Conservation (phyloP, 2,113 vertebrate species). For the Myiagra hebetior region DNA sequence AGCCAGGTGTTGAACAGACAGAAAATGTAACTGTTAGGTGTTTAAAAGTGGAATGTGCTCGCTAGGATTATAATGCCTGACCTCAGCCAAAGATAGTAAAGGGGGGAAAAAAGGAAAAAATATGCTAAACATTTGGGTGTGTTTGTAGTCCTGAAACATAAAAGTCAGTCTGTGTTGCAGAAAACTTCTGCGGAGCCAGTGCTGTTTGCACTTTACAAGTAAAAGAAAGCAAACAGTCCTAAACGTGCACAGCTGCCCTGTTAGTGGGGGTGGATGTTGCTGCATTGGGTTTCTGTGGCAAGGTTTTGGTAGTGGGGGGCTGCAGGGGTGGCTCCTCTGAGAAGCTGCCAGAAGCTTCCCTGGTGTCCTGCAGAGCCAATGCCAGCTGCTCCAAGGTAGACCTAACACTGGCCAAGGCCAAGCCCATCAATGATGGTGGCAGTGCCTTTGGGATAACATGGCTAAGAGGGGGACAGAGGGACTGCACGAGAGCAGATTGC, state of each 20-base stretch:
- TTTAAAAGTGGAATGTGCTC: neutral
- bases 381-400: neutral
- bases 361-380: neutral
- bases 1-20: neutral
- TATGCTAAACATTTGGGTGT: neutral
- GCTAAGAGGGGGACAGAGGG: neutral
- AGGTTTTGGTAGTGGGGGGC: neutral
- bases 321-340: neutral
- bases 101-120: neutral
- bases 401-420: fast-evolving
- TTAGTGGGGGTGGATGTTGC: neutral
- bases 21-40: neutral
- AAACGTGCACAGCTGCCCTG: neutral
- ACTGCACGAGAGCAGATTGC: neutral
- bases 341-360: neutral
- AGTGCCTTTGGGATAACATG: neutral
- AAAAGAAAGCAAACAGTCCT: neutral
- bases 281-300: neutral
- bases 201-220: neutral
- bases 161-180: neutral
- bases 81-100: neutral
- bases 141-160: neutral
- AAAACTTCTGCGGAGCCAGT: neutral
- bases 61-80: neutral
- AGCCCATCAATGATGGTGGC: neutral